These are phyloP conservation scores for Chrysemys picta DNA, from an alignment of 2,113 vertebrate genomes.

Conservation along the genomic window DNA sequence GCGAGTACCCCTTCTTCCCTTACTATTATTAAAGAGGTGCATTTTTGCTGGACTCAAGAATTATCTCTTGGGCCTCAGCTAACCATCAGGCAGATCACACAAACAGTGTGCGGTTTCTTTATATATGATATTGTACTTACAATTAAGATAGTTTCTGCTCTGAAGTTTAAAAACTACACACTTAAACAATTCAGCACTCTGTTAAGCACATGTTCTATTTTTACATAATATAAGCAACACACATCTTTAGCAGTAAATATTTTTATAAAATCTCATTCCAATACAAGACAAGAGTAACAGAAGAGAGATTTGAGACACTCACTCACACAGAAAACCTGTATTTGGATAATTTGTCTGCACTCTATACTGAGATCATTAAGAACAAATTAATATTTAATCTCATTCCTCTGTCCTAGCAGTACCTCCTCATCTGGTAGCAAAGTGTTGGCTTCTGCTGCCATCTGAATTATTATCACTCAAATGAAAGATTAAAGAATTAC, in stretches of 20 bases:
- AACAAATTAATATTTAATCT: slow-evolving; percentile 42
- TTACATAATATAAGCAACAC: background rate
- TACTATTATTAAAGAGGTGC: background rate
- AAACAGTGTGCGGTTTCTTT: background rate
- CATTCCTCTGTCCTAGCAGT: background rate
- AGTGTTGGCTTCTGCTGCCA: background rate
- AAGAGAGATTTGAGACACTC: slow-evolving; percentile 10
- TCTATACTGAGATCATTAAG: background rate
- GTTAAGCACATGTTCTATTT: background rate
- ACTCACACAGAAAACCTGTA: slow-evolving; percentile 19
- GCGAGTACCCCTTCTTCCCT: background rate
- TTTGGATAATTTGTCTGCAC: slow-evolving; percentile 5
- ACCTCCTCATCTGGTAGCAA: background rate
- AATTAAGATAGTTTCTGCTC: background rate
- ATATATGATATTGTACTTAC: background rate
- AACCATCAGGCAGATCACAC: background rate
- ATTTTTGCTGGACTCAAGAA: slow-evolving; percentile 8
- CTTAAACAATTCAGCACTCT: background rate
- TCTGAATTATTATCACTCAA: background rate
- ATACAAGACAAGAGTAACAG: background rate
- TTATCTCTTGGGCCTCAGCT: background rate
- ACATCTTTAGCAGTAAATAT: background rate
- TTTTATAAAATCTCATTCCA: background rate
- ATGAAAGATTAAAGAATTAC: background rate
- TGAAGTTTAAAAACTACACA: background rate